Evolutionary conservation across 2,113 vertebrate species (phyloP), one percentile per base, ranked within the genome.

Genomic region (Ivindomyrus marchei): DNA sequence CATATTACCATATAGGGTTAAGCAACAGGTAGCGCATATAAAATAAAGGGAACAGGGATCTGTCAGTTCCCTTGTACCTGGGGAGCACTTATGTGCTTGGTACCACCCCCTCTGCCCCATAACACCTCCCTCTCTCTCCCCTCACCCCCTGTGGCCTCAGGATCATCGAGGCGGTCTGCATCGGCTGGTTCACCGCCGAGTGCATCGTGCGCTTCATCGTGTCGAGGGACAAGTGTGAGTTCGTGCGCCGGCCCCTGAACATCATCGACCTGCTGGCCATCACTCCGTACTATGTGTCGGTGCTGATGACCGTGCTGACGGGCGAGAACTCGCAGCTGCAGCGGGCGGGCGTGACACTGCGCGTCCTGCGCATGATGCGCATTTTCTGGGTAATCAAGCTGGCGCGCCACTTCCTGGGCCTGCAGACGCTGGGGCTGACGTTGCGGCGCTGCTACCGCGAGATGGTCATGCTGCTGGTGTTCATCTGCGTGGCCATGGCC

Each of bases 321-420:
- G 98, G 98, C 4, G 98, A 98, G 93, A 97, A 98, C 94, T 98
- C 97, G 0, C 98, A 99, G 93, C 96, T 99, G 90, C 98, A 99
- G 95, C 96, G 98, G 84, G 98, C 98, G 0, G 98, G 98, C 24
- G 97, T 99, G 91, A 98, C 97, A 9, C 93, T 99, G 92, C 96
- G 98, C 19, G 96, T 99, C n/a, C 94, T 99, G 91, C 96, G 98
- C 87, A 98, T 97, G 95, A 97, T 98, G 97, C 94, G 98, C 91
- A 98, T 99, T 95, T 99, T 99, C 95, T 99, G 98, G 98, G 97
- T 99, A 91, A 99, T 99, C 94, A 99, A 99, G 93, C 96, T 99
- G 85, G 98, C 98, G 1, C 98, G 98, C 77, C 98, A 99, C 95
- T 99, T 99, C 94, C 95, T 99, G 92, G 98, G 98, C 87, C 96